phyloP scores from a whole-genome alignment of 2,888 invertebrate genomes.

The Allacma fusca region DNA sequence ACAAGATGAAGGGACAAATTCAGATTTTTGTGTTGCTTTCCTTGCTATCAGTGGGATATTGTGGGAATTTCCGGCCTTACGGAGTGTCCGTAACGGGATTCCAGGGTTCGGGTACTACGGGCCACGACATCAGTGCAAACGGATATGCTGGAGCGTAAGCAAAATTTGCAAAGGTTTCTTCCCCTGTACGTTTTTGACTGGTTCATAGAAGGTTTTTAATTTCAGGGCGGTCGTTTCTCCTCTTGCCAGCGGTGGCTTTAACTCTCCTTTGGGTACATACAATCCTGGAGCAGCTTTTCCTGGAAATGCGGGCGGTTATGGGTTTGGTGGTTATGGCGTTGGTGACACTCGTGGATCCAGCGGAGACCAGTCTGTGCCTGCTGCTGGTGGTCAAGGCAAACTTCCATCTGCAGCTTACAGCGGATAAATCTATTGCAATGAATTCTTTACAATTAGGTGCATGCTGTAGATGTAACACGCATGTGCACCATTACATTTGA shows the following conservation, averaged over 20 bases:
- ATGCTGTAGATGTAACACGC: too few species aligned
- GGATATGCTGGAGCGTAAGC: constrained; percentile 60
- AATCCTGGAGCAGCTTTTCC: constrained; percentile 51
- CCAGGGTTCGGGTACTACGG: constrained; percentile 46
- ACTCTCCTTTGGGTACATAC: constrained; percentile 54
- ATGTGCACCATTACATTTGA: too few species aligned
- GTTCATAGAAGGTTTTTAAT: neutral
- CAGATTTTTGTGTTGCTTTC: neutral
- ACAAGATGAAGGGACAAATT: neutral
- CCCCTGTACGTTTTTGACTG: neutral
- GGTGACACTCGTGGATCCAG: constrained; percentile 49
- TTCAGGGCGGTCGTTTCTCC: constrained; percentile 54
- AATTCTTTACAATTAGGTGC: neutral
- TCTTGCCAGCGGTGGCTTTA: constrained; percentile 56
- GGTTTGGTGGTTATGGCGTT: constrained; percentile 58
- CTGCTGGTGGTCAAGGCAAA: constrained; percentile 58
- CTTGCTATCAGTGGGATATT: neutral
- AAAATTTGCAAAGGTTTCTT: neutral
- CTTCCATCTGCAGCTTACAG: constrained; percentile 48
- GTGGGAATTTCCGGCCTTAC: constrained; percentile 36
- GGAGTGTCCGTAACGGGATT: constrained; percentile 48
- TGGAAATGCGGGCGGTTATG: constrained; percentile 51
- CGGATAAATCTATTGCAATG: constrained; percentile 42
- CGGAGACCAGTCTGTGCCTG: constrained; percentile 50
- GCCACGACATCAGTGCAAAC: constrained; percentile 56